phyloP scores from a whole-genome alignment of 2,797 vertebrate species.

The Streptopelia turtur region DNA sequence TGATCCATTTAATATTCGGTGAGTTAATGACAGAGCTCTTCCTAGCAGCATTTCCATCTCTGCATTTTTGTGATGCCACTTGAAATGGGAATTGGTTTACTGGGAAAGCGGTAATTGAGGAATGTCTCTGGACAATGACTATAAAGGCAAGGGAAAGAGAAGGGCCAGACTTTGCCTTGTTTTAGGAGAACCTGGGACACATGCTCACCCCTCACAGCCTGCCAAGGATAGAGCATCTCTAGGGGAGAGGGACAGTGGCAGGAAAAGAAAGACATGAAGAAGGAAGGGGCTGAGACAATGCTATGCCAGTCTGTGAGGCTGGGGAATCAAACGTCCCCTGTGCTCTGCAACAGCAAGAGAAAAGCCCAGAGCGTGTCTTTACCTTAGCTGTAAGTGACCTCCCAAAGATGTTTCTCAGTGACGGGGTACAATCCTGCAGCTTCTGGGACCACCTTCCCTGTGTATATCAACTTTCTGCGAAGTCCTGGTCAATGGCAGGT shows the following conservation, averaged over 20 bases:
- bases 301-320: not conserved
- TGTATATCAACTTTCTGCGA: not conserved
- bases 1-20: not conserved
- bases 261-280: not conserved
- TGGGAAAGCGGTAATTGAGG: not conserved
- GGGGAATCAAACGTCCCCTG: not conserved
- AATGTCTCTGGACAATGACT: not conserved
- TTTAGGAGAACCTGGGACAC: not conserved
- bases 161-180: not conserved
- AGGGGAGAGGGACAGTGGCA: not conserved
- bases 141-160: not conserved
- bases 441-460: not conserved
- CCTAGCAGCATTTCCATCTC: not conserved
- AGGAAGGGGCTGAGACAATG: not conserved
- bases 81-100: not conserved
- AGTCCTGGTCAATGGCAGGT: not conserved
- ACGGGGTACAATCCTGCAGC: not conserved
- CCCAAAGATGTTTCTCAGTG: not conserved
- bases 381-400: not conserved
- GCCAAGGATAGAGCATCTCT: not conserved
- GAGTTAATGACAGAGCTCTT: not conserved
- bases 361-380: not conserved
- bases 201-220: rapidly evolving
- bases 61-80: not conserved
- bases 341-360: not conserved